Conservation (phyloP, 92 coral and sea anemone species). For the Plumapathes pennacea region DNA sequence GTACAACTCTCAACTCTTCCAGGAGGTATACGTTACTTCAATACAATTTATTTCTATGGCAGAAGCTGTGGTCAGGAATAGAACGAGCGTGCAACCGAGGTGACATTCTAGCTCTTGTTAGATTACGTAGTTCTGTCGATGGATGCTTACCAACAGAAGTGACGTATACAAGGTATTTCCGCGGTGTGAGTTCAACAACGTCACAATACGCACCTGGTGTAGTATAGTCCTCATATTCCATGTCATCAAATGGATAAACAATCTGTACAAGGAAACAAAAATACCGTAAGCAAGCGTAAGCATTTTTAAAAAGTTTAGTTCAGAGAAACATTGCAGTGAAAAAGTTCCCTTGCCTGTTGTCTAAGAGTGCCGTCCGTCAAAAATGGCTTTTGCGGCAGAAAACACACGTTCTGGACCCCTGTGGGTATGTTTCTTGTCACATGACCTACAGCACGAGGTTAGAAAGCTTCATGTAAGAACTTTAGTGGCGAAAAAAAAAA, state of each 20-base stretch:
- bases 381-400: constrained; percentile 83
- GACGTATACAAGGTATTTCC: too few relatives aligned
- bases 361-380: constrained; percentile 87
- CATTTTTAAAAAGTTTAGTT: background rate
- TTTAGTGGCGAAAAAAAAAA: background rate
- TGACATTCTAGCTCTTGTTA: too few relatives aligned
- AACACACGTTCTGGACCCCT: constrained; percentile 49
- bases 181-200: background rate
- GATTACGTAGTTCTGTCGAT: too few relatives aligned
- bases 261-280: constrained; percentile 12
- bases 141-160: too few relatives aligned
- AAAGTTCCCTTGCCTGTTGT: constrained; percentile 53
- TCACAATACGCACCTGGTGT: constrained; percentile 40
- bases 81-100: too few relatives aligned
- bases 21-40: too few relatives aligned
- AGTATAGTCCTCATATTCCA: constrained; percentile 11
- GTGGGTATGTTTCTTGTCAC: constrained; percentile 45
- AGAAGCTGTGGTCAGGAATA: too few relatives aligned
- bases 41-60: too few relatives aligned
- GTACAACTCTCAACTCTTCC: too few relatives aligned
- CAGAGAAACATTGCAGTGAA: background rate
- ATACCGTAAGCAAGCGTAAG: too few relatives aligned
- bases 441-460: constrained; percentile 27
- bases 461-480: too few relatives aligned
- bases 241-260: constrained; percentile 54